phyloP scores from a whole-genome alignment of 2,113 vertebrate species.

The Butorides virescens region DNA sequence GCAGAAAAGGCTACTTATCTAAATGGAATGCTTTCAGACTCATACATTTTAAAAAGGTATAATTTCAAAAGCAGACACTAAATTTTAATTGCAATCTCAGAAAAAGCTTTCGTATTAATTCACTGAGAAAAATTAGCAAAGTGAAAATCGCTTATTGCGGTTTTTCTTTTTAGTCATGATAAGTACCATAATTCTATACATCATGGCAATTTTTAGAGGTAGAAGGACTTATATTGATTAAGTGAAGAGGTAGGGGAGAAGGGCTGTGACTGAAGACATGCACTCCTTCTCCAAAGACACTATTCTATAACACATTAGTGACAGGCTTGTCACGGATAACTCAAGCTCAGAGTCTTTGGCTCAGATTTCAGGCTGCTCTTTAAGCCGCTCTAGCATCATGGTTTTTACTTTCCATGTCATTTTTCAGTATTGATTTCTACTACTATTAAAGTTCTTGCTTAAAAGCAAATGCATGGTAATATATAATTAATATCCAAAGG shows the following conservation, averaged over 20 bases:
- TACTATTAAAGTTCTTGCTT: slow-evolving; percentile 52
- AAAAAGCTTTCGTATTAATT: slow-evolving; percentile 78
- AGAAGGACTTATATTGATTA: slow-evolving; percentile 75
- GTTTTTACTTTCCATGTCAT: slow-evolving; percentile 56
- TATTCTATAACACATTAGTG: slow-evolving; percentile 44
- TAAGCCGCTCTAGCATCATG: slow-evolving; percentile 30
- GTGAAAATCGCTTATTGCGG: slow-evolving; percentile 75
- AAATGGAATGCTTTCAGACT: slow-evolving; percentile 80
- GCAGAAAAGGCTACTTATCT: slow-evolving; percentile 75
- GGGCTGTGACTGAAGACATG: slow-evolving; percentile 50
- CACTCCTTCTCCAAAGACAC: slow-evolving; percentile 42
- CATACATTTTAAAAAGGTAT: slow-evolving; percentile 78
- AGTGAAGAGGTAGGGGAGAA: slow-evolving; percentile 33
- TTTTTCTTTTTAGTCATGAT: slow-evolving; percentile 70
- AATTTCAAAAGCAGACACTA: slow-evolving; percentile 77
- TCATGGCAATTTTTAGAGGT: slow-evolving; percentile 51
- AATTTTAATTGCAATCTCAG: slow-evolving; percentile 78
- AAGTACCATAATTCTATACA: slow-evolving; percentile 68
- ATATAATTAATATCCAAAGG: slow-evolving; percentile 61
- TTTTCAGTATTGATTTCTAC: slow-evolving; percentile 67
- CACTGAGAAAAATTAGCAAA: slow-evolving; percentile 73
- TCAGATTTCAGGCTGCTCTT: slow-evolving; percentile 55
- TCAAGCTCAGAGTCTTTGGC: slow-evolving; percentile 6
- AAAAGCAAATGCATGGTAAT: slow-evolving; percentile 51
- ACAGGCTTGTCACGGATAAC: slow-evolving; percentile 39